Conservation (phyloP, 2,797 vertebrate genomes). For the Astyanax mexicanus region DNA sequence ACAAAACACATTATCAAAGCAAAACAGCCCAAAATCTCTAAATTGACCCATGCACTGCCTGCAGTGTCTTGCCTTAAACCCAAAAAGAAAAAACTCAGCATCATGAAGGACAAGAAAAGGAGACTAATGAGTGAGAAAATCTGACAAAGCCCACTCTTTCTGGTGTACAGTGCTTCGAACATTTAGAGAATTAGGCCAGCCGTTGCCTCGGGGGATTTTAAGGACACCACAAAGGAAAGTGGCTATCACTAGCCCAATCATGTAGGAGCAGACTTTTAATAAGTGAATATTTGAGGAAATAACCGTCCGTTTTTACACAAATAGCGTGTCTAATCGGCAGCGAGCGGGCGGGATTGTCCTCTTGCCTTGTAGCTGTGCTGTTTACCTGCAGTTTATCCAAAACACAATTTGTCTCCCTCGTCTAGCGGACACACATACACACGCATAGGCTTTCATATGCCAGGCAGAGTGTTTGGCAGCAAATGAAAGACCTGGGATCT, state of each 20-base stretch:
- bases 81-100: slow-evolving; percentile 6
- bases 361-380: not conserved
- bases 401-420: not conserved
- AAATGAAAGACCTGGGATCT: slow-evolving; percentile 22
- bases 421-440: not conserved
- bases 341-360: not conserved
- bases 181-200: slow-evolving; percentile 51
- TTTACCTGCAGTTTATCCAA: slow-evolving; percentile 6
- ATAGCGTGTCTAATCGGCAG: not conserved
- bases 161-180: slow-evolving; percentile 21
- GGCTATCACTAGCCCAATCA: slow-evolving; percentile 16
- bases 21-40: too few species aligned
- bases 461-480: slow-evolving; percentile 24
- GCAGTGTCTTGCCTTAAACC: slow-evolving; percentile 19
- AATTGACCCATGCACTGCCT: too few species aligned
- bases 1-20: too few species aligned
- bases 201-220: slow-evolving; percentile 42
- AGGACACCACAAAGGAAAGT: slow-evolving; percentile 33
- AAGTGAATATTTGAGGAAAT: slow-evolving; percentile 26
- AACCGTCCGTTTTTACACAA: slow-evolving; percentile 1
- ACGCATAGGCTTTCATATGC: not conserved
- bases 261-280: slow-evolving; percentile 14
- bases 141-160: slow-evolving; percentile 34
- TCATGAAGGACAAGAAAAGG: not conserved
- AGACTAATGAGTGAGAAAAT: slow-evolving; percentile 13